Evolutionary conservation across 1,140 invertebrate species (phyloP), one percentile per base, ranked within the genome.

Genomic region (Hypothenemus hampei): DNA sequence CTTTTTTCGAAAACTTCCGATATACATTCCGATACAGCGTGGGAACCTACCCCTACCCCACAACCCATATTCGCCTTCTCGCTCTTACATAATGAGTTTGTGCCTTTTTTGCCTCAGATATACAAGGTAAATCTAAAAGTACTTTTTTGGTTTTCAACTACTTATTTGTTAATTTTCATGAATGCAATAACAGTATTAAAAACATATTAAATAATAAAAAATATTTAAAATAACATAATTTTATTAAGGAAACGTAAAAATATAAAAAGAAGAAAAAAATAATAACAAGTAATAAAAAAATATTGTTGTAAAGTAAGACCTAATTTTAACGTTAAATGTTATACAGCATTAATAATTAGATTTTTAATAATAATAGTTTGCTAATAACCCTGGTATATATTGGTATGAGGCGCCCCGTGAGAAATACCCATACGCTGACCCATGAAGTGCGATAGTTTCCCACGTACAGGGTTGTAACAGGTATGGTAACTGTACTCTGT

Each of bases 1-100:
- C 44, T 47, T 26, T 58, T 62, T 52, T 57, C 29, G 37, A 57
- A 57, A 62, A 62, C 60, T 58, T 56, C 46, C 51, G 57, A 57
- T 60, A 61, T 61, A 63, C 61, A 65, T 65, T 65, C 64, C 64
- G 47, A 63, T 61, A 62, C 50, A 65, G 48, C 64, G 64, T 65
- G 64, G 64, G 64, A 65, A 65, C 61, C 26, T 53, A 16, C 52
- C 64, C 64, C 64, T 61, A 65, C 64, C 48, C 37, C 47, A 51
- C 10, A 26, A 24, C 18, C 33, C 36, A 36, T 19, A 21, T 41
- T 36, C 29, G 13, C 16, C 24, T 3, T 57, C 55, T 51, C 55
- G 16, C 41, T 50, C 26, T 57, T 57, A n/a, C 40, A 51, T 31
- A 15, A 44, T 48, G 41, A 41, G 35, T 7, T 48, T 26, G 18